Base-by-base conservation (phyloP, 2,797 vertebrate genomes). In the Paedocypris micromegethes region DNA sequence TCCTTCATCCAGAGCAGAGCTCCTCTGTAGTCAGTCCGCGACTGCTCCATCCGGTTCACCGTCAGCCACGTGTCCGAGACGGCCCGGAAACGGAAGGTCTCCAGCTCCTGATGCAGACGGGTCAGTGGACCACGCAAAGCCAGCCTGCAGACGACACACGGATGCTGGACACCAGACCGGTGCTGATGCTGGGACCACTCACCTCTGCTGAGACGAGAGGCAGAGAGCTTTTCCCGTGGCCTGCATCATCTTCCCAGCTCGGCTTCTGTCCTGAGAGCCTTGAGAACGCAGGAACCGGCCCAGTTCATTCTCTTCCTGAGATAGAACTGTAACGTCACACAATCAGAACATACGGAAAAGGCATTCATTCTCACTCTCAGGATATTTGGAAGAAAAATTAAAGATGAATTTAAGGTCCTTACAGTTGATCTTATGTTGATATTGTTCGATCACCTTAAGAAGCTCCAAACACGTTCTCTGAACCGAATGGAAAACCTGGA, bases 1-100 rank as follows among this genome's bases (percentile, higher is more conserved):
- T 98, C 97, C 84, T 99, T 98, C 97, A 99, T 99, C 97, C 97
- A 99, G 0, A 99, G 89, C 1, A 99, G 84, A 0, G 95, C 96
- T 38, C 94, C 95, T n/a, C 97, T 87, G 79, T 99, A 99, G 45
- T 99, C 96, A 0, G 94, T 98, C 70, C 95, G 89, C 64, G 88
- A 90, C 79, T 98, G 96, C 62, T 99, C 97, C 97, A 99, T 98
- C 6, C 94, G 88, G 70, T 98, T 98, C 70, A 98, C 96, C 0
- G 96, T 98, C 81, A 99, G 91, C 94, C 94, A 97, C 0, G 95
- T 97, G 83, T 99, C 97, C 0, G 97, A 99, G 84, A 99, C 96
- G 53, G 97, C 96, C 43, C 94, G 86, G 9, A 96, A 98, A 6
- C 97, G 91, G 68, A 99, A 99, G 0, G 96, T 99, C 80, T 99